These are phyloP conservation scores for Rhinoderma darwinii DNA, from an alignment of 2,113 vertebrate species.

Conservation along the genomic window DNA sequence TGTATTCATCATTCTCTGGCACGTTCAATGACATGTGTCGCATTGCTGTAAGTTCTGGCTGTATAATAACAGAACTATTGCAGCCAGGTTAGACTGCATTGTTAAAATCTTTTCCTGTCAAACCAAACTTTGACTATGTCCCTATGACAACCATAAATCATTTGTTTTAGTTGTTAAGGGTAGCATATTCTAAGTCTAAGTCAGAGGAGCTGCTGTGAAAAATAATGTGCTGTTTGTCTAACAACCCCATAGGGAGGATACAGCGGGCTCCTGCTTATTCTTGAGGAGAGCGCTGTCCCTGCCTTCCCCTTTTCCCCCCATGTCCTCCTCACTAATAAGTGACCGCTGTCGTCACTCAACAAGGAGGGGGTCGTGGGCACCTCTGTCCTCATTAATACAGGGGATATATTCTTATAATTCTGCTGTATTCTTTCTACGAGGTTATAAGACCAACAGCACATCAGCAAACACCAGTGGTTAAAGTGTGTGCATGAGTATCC, in stretches of 20 bases:
- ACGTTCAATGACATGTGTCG: neutral
- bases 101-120: neutral
- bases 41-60: conserved; percentile 2
- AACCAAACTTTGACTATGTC: neutral
- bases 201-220: neutral
- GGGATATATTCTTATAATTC: neutral
- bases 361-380: neutral
- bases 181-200: neutral
- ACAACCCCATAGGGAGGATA: neutral
- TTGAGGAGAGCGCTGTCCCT: neutral
- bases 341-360: neutral
- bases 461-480: neutral
- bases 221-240: neutral
- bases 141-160: neutral
- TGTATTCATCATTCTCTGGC: neutral
- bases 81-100: neutral
- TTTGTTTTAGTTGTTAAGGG: neutral
- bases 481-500: neutral
- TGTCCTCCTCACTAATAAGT: neutral
- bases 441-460: neutral
- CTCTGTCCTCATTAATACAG: neutral
- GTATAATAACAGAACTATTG: neutral
- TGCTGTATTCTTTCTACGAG: neutral
- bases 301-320: neutral
- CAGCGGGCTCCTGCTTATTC: too few relatives aligned